Base-by-base conservation (phyloP, 2,888 invertebrate genomes). In the Volucella inflata region DNA sequence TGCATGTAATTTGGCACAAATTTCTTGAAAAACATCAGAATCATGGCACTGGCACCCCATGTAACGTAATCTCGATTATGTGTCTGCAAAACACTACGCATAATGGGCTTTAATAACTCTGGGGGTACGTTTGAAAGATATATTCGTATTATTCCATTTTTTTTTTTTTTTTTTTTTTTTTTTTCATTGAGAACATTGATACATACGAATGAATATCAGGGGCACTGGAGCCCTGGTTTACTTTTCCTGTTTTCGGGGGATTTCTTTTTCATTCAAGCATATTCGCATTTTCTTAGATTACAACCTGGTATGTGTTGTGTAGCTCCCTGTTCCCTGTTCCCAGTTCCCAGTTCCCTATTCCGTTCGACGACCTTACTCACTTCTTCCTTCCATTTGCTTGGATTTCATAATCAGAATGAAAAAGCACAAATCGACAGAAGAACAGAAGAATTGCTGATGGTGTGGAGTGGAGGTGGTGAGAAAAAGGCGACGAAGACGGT, bases 291-390 rank as follows among this genome's bases (percentile, higher is more conserved):
- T 68, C 80, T 65, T 68, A 79, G 83, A 83, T 79, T 79, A 83
- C 65, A 70, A 50, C 62, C 68, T 30, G 75, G 75, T 59, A 65
- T 70, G 74, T 57, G 68, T 51, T 72, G 44, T 64, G 78, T 71
- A 62, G 38, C 53, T 60, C 44, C n/a, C n/a, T n/a, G n/a, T n/a
- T n/a, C n/a, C n/a, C n/a, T 62, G 60, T 74, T 60, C 59, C 30
- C 30, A 6, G 30, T 30, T 30, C 30, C 30, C 30, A n/a, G n/a
- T 71, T 65, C 64, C 67, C 60, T 80, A 30, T 72, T 71, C 67
- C 80, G 67, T 85, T 71, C 80, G 84, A 85, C 84, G 84, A 85
- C 84, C 84, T 85, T 75, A 75, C 75, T 83, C 83, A 79, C 79
- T 79, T 68, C 57, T 76, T 67, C 59, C 48, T 57, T 76, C 30